Percentiles rank a stretch among this genome's conserved stretches.
These are phyloP conservation scores for Amphiduros pacificus DNA, from an alignment of 2,888 invertebrate genomes.

Conservation along the genomic window DNA sequence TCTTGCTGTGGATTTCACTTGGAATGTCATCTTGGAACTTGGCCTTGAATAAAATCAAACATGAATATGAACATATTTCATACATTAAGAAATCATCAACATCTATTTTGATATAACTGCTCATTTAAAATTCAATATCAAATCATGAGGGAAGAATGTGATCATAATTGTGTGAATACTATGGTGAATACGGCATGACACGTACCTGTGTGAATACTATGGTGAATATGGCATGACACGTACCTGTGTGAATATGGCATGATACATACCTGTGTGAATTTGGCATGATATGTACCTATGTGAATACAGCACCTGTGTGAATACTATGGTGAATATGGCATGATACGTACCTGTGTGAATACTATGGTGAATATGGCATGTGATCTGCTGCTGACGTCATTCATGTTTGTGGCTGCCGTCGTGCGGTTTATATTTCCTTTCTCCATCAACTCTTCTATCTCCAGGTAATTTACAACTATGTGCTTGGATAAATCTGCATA, in stretches of 20 bases:
- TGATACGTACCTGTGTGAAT: conserved; percentile 55
- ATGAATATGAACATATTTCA: not conserved
- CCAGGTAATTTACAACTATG: conserved; percentile 47
- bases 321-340: conserved; percentile 57
- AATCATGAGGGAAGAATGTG: too few species aligned
- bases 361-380: conserved; percentile 67
- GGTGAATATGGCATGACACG: conserved; percentile 68
- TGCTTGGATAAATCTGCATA: conserved; percentile 58
- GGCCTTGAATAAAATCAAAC: conserved; percentile 41
- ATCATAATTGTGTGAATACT: conserved; percentile 57
- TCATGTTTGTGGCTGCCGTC: conserved; percentile 74
- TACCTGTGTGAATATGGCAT: too few species aligned
- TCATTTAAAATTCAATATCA: too few species aligned
- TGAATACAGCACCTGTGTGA: too few species aligned
- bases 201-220: conserved; percentile 60
- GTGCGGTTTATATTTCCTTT: conserved; percentile 62
- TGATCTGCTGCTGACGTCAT: conserved; percentile 69
- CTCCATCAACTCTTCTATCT: conserved; percentile 48
- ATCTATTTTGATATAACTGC: not conserved
- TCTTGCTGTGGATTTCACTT: conserved; percentile 59
- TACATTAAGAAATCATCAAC: not conserved
- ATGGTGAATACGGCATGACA: conserved; percentile 64
- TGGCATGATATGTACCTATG: conserved; percentile 45
- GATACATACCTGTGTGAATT: too few species aligned
- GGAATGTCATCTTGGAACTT: conserved; percentile 55